Evolutionary conservation across 1,140 invertebrate species (phyloP).

Genomic region (Atta cephalotes): DNA sequence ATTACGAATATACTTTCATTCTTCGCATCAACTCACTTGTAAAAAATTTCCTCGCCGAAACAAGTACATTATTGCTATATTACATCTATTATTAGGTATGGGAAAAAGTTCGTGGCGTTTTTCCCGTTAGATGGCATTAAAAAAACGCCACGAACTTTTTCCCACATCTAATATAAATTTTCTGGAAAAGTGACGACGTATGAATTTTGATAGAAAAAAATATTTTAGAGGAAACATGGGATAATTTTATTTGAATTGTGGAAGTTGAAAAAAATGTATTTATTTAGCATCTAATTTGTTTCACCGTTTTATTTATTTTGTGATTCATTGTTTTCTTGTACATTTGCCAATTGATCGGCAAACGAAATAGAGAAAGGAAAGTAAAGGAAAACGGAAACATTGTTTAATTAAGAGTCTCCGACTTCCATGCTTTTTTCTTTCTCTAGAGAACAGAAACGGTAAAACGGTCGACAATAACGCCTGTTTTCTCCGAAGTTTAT

Average conservation of each 20-base stretch:
- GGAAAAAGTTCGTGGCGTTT: no score
- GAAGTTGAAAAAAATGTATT: background rate
- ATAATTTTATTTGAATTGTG: background rate
- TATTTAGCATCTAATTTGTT: background rate
- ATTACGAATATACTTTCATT: conserved; percentile 24
- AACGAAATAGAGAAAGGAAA: background rate
- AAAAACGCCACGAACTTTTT: no score
- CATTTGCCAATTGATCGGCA: conserved; percentile 33
- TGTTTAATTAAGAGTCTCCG: conserved; percentile 67
- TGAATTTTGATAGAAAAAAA: background rate
- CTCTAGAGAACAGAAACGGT: conserved; percentile 23
- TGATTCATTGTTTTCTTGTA: background rate
- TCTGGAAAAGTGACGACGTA: background rate
- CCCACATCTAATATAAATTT: background rate
- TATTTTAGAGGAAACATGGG: background rate
- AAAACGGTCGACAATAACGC: conserved; percentile 48
- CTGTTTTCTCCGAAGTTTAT: conserved; percentile 56
- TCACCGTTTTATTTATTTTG: conserved; percentile 36
- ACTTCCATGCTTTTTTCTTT: conserved; percentile 43
- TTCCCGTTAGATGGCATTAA: no score
- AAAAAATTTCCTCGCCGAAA: background rate
- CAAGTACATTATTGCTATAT: conserved; percentile 11
- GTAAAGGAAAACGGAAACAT: conserved; percentile 13
- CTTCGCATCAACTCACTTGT: background rate
- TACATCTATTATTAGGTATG: background rate